Percentiles rank a stretch among this genome's conserved stretches.
Evolutionary conservation across 2,113 vertebrate genomes (phyloP).

Genomic region (Salminus brasiliensis): DNA sequence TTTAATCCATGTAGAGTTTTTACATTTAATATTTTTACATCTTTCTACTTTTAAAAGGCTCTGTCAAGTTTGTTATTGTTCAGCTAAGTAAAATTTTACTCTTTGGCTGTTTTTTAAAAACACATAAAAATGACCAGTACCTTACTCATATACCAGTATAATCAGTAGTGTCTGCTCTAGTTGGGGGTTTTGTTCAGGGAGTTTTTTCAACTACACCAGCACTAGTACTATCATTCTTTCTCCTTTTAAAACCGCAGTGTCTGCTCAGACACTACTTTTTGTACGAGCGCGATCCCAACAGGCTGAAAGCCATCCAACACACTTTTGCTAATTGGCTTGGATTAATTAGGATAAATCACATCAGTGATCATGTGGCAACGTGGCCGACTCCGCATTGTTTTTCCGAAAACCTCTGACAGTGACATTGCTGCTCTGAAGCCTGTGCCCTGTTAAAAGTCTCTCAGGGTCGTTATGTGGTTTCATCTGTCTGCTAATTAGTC

Average conservation of each 20-base stretch:
- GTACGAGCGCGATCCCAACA: constrained; percentile 6
- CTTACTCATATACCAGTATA: neutral
- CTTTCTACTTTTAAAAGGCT: no score
- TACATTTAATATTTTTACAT: no score
- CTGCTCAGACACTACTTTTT: neutral
- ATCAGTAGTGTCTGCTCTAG: neutral
- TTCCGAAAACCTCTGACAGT: constrained; percentile 1
- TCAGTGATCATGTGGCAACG: constrained; percentile 28
- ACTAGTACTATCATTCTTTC: neutral
- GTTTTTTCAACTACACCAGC: neutral
- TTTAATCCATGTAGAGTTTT: no score
- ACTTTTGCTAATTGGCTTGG: constrained; percentile 42
- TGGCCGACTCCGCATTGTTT: constrained; percentile 31
- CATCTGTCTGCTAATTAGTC: constrained; percentile 35
- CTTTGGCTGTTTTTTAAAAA: neutral
- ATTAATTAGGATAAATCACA: constrained; percentile 41
- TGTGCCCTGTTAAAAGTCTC: constrained; percentile 39
- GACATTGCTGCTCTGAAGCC: constrained; percentile 7
- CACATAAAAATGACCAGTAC: neutral
- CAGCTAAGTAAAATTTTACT: no score
- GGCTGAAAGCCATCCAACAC: constrained; percentile 17
- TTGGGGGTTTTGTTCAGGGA: neutral
- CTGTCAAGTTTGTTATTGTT: no score
- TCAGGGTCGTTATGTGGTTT: constrained; percentile 27
- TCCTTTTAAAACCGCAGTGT: neutral